Evolutionary conservation across 2,797 vertebrate species (phyloP).

Genomic region (Sparus aurata): DNA sequence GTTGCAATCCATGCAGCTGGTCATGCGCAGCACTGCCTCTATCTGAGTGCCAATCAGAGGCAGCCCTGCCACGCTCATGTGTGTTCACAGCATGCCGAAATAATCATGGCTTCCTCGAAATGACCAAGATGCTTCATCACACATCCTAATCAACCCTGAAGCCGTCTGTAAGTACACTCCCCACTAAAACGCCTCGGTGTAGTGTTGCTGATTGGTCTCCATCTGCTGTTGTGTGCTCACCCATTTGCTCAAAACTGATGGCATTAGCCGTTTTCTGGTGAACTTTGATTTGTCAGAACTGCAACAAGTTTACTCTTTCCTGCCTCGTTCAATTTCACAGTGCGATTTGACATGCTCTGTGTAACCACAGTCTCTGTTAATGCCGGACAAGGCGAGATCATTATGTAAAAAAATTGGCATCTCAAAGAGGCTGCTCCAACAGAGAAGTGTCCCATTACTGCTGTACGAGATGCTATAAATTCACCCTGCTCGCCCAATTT

Average conservation of each 20-base stretch:
- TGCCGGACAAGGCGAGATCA: constrained; percentile 1
- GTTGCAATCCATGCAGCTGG: not conserved
- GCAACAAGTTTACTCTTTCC: not conserved
- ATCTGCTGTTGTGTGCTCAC: constrained; percentile 14
- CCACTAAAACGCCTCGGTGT: constrained; percentile 25
- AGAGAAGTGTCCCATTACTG: constrained; percentile 11
- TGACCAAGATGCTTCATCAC: constrained; percentile 39
- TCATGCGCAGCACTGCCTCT: not conserved
- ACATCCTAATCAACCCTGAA: constrained; percentile 37
- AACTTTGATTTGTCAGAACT: not conserved
- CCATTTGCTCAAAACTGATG: not conserved
- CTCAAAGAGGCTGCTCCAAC: constrained; percentile 23
- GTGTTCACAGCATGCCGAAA: constrained; percentile 35
- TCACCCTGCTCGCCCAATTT: constrained; percentile 18
- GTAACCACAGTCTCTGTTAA: not conserved
- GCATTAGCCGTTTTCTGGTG: not conserved
- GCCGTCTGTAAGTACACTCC: constrained; percentile 12
- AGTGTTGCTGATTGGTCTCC: constrained; percentile 25
- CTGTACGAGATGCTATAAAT: constrained; percentile 33
- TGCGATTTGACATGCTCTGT: not conserved
- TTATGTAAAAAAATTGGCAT: constrained; percentile 16
- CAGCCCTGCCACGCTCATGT: not conserved
- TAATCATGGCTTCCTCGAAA: constrained; percentile 36
- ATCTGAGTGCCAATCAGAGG: constrained; percentile 30
- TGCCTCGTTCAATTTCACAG: not conserved